A percentile compares a stretch with the other conserved stretches of the same genome.
These are phyloP conservation scores for Sitophilus oryzae DNA, from an alignment of 1,140 invertebrate species.

Conservation along the genomic window DNA sequence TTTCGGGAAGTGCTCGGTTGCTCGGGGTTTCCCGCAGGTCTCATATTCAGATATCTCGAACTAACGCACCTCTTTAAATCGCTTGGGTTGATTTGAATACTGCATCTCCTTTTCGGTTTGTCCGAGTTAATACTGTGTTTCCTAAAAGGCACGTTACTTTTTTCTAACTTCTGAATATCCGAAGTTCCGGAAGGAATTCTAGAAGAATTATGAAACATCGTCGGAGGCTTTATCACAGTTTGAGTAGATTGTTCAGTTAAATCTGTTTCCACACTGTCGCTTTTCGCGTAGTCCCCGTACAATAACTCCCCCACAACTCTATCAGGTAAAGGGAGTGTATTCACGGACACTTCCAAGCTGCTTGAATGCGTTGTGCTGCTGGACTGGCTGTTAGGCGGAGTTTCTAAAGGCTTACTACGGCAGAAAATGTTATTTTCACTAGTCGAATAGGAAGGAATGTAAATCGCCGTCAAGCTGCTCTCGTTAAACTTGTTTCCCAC, in stretches of 20 bases:
- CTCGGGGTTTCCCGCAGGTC: conserved; percentile 12
- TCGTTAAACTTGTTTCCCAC: conserved; percentile 53
- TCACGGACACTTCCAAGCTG: conserved; percentile 48
- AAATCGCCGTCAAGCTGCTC: conserved; percentile 48
- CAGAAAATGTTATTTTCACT: conserved; percentile 41
- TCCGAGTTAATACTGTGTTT: conserved; percentile 42
- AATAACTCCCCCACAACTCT: conserved; percentile 48
- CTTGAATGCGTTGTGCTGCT: conserved; percentile 47
- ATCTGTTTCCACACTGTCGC: conserved; percentile 36
- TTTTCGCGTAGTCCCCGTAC: conserved; percentile 36
- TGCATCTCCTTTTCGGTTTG: conserved; percentile 37
- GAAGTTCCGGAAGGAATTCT: conserved; percentile 15
- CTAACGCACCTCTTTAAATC: conserved; percentile 46
- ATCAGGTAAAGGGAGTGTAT: conserved; percentile 46
- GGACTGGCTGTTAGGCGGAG: conserved; percentile 14
- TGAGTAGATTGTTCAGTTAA: conserved; percentile 34
- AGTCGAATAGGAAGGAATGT: conserved; percentile 49
- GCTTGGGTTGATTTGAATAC: conserved; percentile 35
- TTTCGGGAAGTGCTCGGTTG: conserved; percentile 12
- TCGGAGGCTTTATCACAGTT: conserved; percentile 49
- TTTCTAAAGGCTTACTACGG: conserved; percentile 19
- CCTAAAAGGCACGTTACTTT: conserved; percentile 33
- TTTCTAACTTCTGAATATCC: conserved; percentile 27
- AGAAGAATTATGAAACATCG: conserved; percentile 45
- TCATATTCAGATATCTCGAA: conserved; percentile 46